Percentiles rank a stretch among this genome's conserved stretches.
These are phyloP conservation scores for Menura novaehollandiae DNA, from an alignment of 2,113 vertebrate genomes.

Conservation along the genomic window DNA sequence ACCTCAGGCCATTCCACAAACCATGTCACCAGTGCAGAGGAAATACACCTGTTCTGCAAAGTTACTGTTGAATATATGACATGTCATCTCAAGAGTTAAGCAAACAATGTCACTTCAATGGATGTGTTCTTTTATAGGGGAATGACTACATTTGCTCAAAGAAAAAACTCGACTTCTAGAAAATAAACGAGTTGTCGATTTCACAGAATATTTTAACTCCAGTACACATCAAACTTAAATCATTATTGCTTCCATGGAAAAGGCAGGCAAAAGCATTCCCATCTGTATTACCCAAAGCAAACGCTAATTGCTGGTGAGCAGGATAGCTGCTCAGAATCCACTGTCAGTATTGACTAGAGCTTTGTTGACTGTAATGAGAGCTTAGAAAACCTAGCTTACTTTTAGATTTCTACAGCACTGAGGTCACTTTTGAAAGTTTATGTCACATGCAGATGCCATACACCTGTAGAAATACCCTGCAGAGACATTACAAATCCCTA, in stretches of 20 bases:
- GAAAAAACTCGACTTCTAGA: neutral
- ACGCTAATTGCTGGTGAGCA: neutral
- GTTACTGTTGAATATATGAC: neutral
- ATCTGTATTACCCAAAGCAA: neutral
- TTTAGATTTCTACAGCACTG: neutral
- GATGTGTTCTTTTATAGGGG: neutral
- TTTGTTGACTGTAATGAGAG: neutral
- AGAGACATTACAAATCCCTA: neutral
- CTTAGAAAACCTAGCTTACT: neutral
- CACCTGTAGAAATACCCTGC: neutral
- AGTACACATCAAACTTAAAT: neutral
- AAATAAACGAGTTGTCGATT: neutral
- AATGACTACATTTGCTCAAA: neutral
- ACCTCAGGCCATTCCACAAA: neutral
- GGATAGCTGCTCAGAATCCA: neutral
- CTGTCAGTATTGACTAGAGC: neutral
- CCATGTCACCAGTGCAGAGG: accelerated
- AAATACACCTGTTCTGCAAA: accelerated
- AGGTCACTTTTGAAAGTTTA: neutral
- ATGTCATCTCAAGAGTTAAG: neutral
- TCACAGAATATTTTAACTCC: neutral
- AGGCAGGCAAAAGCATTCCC: neutral
- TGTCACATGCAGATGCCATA: neutral
- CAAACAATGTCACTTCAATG: neutral
- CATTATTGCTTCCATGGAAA: neutral